Conservation (phyloP, 2,888 invertebrate species). For the Agrochola lychnidis region DNA sequence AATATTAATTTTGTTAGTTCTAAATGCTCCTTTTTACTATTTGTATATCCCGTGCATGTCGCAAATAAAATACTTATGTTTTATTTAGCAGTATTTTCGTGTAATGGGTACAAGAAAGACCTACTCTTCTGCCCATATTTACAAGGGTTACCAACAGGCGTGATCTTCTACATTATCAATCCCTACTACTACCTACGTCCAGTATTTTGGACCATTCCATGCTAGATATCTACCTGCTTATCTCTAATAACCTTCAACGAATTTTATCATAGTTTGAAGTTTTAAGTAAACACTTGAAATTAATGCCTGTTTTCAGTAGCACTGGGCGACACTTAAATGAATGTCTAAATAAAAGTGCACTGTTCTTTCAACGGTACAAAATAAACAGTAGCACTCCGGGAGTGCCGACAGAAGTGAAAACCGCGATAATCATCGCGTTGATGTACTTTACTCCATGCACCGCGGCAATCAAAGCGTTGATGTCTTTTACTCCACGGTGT, state of each 20-base stretch:
- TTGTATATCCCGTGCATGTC: neutral
- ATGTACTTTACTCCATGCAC: too few species aligned
- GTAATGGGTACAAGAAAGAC: neutral
- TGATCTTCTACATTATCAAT: neutral
- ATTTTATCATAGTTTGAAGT: neutral
- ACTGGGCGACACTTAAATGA: neutral
- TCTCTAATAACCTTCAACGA: neutral
- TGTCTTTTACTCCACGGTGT: too few species aligned
- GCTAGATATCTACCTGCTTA: neutral
- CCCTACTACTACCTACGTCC: neutral
- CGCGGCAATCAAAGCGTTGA: too few species aligned
- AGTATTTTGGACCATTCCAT: neutral
- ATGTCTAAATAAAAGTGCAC: neutral
- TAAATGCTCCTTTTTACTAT: too few species aligned
- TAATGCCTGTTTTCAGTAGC: neutral
- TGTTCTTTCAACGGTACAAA: too few species aligned
- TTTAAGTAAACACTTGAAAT: slow-evolving; percentile 6
- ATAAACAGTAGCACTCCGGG: too few species aligned
- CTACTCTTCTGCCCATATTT: neutral
- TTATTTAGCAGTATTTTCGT: neutral
- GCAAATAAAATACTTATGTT: neutral
- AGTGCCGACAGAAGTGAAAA: too few species aligned
- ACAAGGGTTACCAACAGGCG: neutral
- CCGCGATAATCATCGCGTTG: too few species aligned
- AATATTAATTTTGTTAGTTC: too few species aligned